Percentiles rank a stretch among this genome's conserved stretches.
Evolutionary conservation across 1,140 invertebrate species (phyloP).

Genomic region (Bilobella aurantiaca): DNA sequence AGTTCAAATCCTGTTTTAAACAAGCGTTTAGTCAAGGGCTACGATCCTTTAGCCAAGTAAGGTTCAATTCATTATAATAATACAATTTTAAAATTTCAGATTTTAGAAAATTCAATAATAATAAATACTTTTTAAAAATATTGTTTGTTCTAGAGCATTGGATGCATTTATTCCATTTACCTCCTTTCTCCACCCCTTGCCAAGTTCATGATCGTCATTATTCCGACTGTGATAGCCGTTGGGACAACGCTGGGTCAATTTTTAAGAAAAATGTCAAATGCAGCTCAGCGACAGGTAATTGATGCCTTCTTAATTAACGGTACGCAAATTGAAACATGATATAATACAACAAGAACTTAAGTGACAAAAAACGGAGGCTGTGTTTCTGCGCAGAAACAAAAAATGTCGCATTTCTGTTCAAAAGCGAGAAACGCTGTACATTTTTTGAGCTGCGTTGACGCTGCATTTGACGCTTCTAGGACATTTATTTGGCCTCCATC

Average conservation of each 20-base stretch:
- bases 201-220: conserved; percentile 60
- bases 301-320: conserved; percentile 12
- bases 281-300: conserved; percentile 64
- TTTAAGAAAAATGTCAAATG: conserved; percentile 58
- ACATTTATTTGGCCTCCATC: conserved; percentile 43
- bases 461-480: conserved; percentile 57
- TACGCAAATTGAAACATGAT: too few species aligned
- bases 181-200: conserved; percentile 82
- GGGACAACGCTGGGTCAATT: conserved; percentile 64
- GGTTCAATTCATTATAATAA: conserved; percentile 11
- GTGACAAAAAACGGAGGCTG: too few species aligned
- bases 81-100: too few species aligned
- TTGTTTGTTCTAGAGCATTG: conserved; percentile 49
- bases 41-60: conserved; percentile 66
- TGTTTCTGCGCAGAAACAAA: too few species aligned
- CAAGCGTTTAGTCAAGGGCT: conserved; percentile 79
- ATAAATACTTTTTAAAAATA: not conserved
- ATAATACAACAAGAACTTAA: too few species aligned
- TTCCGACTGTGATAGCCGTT: conserved; percentile 68
- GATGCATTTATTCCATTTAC: conserved; percentile 65
- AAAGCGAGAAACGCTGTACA: too few species aligned
- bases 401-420: too few species aligned
- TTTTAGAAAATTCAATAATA: not conserved
- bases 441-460: conserved; percentile 48
- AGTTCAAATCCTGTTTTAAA: conserved; percentile 94